These are phyloP conservation scores for Pherbina coryleti DNA, from an alignment of 2,888 invertebrate genomes.

Conservation along the genomic window DNA sequence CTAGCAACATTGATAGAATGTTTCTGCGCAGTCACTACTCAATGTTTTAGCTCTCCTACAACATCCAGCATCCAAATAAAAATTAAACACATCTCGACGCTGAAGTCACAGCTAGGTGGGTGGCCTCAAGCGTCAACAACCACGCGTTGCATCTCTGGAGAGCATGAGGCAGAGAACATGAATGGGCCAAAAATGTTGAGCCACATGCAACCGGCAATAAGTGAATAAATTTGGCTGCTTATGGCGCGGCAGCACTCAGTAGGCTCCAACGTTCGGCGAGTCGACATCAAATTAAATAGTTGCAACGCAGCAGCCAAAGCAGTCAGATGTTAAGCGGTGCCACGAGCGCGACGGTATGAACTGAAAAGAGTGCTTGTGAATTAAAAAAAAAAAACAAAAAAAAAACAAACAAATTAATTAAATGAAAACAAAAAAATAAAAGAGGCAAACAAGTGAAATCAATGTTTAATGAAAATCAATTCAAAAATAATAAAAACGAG, in stretches of 20 bases:
- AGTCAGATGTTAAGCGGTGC: not conserved
- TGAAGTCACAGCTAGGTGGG: not conserved
- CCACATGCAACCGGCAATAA: constrained; percentile 6
- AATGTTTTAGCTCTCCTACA: not conserved
- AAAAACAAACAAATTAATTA: not conserved
- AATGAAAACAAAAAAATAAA: not conserved
- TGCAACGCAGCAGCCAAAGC: constrained; percentile 25
- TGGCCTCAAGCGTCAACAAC: constrained; percentile 4
- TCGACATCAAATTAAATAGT: constrained; percentile 2
- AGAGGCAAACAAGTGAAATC: too few relatives aligned
- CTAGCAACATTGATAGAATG: not conserved
- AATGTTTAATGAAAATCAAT: not conserved
- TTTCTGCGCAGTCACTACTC: not conserved
- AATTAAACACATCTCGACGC: constrained; percentile 8
- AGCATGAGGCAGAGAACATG: not conserved
- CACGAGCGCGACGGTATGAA: not conserved
- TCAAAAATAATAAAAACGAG: not conserved
- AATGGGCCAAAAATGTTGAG: not conserved
- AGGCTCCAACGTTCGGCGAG: constrained; percentile 28
- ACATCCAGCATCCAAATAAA: not conserved
- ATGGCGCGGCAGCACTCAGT: constrained; percentile 18
- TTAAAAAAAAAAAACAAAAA: not conserved
- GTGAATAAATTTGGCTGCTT: constrained; percentile 21
- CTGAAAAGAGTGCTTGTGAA: not conserved
- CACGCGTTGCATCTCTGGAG: constrained; percentile 8